Base-by-base conservation (phyloP, 2,113 vertebrate species). In the Cyanoliseus patagonus region DNA sequence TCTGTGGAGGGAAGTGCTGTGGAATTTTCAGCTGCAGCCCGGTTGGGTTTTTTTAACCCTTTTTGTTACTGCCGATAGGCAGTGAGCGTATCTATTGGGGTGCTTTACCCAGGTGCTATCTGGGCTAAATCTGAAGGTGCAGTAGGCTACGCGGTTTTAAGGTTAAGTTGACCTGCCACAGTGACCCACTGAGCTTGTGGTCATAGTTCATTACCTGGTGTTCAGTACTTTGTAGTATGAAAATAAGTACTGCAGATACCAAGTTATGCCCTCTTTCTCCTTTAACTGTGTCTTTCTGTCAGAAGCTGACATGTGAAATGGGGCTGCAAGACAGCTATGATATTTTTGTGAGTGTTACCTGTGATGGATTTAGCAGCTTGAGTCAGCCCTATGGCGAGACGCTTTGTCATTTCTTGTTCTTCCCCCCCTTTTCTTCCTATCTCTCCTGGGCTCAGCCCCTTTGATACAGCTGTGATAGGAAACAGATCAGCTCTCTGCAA, bases 121-220 rank as follows among this genome's bases (percentile, higher is more conserved):
- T 55, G 86, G 68, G 69, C 63, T 94, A 49, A 72, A 66, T 78
- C 44, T 57, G 57, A 88, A 90, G 90, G 66, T 90, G 91, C 90
- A 82, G 42, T 44, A 85, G 88, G 91, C 42, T 94, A 33, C 1
- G 7, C 74, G 87, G 70, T 80, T 86, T 80, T 86, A 69, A 96
- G 96, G 92, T 94, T 89, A 93, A 90, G 67, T 53, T 94, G 86
- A 94, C 76, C 91, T 97, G 96, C 72, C 73, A 69, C 90, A 75
- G 74, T 67, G 42, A 95, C 83, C 84, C 77, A 66, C 77, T 70
- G 68, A 81, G 69, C 41, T 17, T 35, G 59, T 59, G 53, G 87
- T 52, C 24, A 0, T 64, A 6, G 20, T 82, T 95, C 49, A n/a
- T 91, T 90, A 77, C 81, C 81, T 75, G 81, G 19, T 31, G 76